Percentiles rank a stretch among this genome's conserved stretches.
phyloP scores from a whole-genome alignment of 2,888 invertebrate genomes.

The Melanchra persicariae region DNA sequence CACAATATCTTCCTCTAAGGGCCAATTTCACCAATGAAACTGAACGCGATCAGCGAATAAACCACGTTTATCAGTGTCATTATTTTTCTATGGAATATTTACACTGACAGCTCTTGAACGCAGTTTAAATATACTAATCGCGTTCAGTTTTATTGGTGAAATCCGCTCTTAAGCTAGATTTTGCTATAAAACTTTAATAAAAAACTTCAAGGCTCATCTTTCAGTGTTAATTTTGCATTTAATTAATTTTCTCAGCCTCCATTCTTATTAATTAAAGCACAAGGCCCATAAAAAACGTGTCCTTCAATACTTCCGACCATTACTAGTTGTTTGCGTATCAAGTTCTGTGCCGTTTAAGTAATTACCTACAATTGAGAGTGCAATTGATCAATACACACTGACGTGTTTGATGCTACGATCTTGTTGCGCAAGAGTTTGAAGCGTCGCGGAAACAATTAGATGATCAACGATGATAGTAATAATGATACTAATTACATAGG shows the following conservation, averaged over 20 bases:
- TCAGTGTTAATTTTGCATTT: background rate
- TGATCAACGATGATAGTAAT: slow-evolving; percentile 18
- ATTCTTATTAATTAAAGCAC: slow-evolving; percentile 15
- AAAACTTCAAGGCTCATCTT: background rate
- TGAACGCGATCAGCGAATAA: too few species aligned
- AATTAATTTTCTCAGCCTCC: slow-evolving; percentile 16
- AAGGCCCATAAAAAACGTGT: slow-evolving; percentile 36
- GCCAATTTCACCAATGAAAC: too few species aligned
- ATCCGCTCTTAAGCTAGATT: too few species aligned
- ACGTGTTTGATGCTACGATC: slow-evolving; percentile 26
- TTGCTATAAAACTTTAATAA: slow-evolving; percentile 3
- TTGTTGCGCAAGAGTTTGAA: slow-evolving; percentile 34
- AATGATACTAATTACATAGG: slow-evolving; percentile 10
- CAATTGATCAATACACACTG: slow-evolving; percentile 53
- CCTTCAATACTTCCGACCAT: slow-evolving; percentile 58
- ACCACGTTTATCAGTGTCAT: too few species aligned
- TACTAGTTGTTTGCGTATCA: slow-evolving; percentile 51
- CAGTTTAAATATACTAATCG: too few species aligned
- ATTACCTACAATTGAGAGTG: slow-evolving; percentile 48
- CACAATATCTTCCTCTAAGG: background rate
- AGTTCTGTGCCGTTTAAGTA: slow-evolving; percentile 37
- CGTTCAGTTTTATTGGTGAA: too few species aligned
- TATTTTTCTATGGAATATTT: too few species aligned
- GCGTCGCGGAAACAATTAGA: slow-evolving; percentile 16
- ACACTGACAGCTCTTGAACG: too few species aligned